Base-by-base conservation (phyloP, 1,140 invertebrate species). In the Drosophila nigromelanica region DNA sequence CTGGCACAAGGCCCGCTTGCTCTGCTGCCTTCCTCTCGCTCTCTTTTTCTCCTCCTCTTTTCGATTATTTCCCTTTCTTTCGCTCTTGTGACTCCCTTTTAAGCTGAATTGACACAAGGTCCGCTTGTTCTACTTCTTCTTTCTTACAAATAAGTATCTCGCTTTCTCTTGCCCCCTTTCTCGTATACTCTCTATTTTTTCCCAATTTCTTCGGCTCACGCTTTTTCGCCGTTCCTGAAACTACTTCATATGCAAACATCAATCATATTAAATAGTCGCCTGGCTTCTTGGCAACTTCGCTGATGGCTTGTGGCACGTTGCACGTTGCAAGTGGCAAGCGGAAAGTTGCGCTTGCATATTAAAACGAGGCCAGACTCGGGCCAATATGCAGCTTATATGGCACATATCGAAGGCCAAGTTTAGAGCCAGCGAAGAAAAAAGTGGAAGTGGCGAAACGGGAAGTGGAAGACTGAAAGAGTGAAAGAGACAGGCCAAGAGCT, bases 371-470 rank as follows among this genome's bases (percentile, higher is more conserved):
- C 37, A 14, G 15, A 8, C 43, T 39, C 10, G 15, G 48, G 67
- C 27, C 37, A 43, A 74, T 73, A 80, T 76, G 61, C 45, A 30
- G 24, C 40, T 35, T 37, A 54, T 45, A n/a, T 11, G 52, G 14
- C 18, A 68, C 64, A 78, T 81, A 82, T 86, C 81, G 75, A 86
- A 87, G 82, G 81, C 81, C 75, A 81, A 82, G 62, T 76, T 35
- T 43, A 72, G 45, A 40, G 37, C 24, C 10, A 33, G 12, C 42
- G 27, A 55, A 10, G n/a, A 18, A 8, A n/a, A 40, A 4, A 18
- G 15, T 18, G 37, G 3, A 37, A 37, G 33, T 40, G 33, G 33
- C 12, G 12, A 18, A 4, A 12, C 2, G 6, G 5, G 5, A 30
- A 18, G 30, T 11, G 14, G 50, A 3, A 7, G 27, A 8, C 4